Percentiles rank a stretch among this genome's conserved stretches.
Evolutionary conservation across 1,140 invertebrate species (phyloP).

Genomic region (Drosophila sp.): DNA sequence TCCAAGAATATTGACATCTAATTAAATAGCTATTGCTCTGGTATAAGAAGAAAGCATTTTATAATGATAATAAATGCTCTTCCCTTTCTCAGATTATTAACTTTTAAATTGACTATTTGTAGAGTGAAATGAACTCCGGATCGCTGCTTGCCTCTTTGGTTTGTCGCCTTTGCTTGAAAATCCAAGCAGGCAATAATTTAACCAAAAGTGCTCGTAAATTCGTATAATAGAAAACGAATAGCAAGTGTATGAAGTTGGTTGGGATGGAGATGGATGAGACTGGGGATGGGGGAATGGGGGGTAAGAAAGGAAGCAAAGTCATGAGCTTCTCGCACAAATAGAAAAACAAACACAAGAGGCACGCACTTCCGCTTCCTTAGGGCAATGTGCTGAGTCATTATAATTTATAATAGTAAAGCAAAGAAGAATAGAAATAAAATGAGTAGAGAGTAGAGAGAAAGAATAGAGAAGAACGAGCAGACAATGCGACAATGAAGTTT

Average conservation of each 20-base stretch:
- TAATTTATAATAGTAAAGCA: constrained; percentile 71
- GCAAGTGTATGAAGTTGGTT: constrained; percentile 1
- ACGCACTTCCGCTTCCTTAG: constrained; percentile 57
- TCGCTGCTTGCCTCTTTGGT: constrained; percentile 10
- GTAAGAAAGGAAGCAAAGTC: constrained; percentile 29
- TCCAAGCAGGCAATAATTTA: constrained; percentile 56
- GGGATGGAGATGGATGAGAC: neutral
- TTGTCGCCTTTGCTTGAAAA: constrained; percentile 43
- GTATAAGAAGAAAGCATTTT: neutral
- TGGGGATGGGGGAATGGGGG: constrained; percentile 1
- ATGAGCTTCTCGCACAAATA: constrained; percentile 42
- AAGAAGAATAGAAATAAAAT: constrained; percentile 21
- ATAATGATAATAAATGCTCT: constrained; percentile 35
- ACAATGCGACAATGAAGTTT: constrained; percentile 75
- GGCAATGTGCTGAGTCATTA: constrained; percentile 73
- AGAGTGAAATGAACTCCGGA: constrained; percentile 29
- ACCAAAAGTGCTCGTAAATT: constrained; percentile 63
- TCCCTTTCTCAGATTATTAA: constrained; percentile 56
- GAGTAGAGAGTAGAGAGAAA: constrained; percentile 14
- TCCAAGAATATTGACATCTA: no score
- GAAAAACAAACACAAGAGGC: constrained; percentile 44
- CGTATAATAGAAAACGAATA: constrained; percentile 52
- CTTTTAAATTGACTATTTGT: constrained; percentile 54
- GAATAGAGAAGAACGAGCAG: constrained; percentile 33
- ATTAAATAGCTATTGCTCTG: neutral